phyloP scores from a whole-genome alignment of 2,797 vertebrate genomes.

The Anabacerthia variegaticeps region DNA sequence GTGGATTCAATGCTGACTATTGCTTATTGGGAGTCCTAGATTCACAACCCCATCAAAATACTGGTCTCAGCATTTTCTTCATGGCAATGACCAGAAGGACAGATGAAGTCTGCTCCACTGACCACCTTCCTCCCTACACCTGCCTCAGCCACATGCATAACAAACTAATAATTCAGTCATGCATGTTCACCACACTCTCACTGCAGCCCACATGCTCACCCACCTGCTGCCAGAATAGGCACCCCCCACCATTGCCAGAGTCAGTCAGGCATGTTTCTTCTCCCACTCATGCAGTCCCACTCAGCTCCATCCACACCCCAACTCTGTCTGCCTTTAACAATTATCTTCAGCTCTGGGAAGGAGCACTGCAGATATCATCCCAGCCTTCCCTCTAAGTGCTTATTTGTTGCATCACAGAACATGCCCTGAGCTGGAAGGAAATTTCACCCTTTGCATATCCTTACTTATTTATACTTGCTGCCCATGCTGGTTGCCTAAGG shows the following conservation, averaged over 20 bases:
- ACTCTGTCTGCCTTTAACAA: constrained; percentile 23
- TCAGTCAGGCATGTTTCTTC: constrained; percentile 31
- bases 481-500: constrained; percentile 10
- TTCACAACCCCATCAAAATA: background rate
- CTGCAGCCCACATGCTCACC: background rate
- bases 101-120: background rate
- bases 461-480: constrained; percentile 32
- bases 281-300: constrained; percentile 1
- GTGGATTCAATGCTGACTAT: background rate
- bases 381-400: background rate
- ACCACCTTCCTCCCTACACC: background rate
- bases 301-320: background rate
- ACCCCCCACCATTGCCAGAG: background rate
- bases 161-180: constrained; percentile 19
- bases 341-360: constrained; percentile 15
- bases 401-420: background rate
- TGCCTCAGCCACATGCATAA: background rate
- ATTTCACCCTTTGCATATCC: background rate
- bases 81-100: background rate
- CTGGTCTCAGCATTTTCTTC: background rate
- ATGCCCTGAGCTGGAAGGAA: constrained; percentile 6
- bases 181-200: background rate
- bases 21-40: background rate
- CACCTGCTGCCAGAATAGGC: constrained; percentile 30
- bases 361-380: background rate